Evolutionary conservation across 1,140 invertebrate species (phyloP), one percentile per base, ranked within the genome.

Genomic region (Branchinecta lindahli): DNA sequence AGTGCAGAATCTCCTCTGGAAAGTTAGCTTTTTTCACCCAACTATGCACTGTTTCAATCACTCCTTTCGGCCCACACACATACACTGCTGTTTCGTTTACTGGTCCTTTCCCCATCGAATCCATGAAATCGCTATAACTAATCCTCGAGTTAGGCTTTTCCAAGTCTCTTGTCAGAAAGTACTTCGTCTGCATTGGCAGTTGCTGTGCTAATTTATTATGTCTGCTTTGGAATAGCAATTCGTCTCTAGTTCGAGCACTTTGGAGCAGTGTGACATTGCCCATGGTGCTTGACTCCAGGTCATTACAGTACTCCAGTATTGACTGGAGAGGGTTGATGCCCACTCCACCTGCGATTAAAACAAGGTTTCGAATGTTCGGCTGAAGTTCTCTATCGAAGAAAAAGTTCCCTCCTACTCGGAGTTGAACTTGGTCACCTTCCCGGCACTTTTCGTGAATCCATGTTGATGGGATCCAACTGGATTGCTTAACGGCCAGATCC

Each of bases 281-380:
- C n/a, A 33, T 44, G 45, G 46, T 46, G 45, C 21, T 46, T 20
- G 72, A 21, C n/a, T 70, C 20, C 9, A 77, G 15, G 67, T 77
- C 73, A 15, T 72, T 70, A 65, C 76, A 74, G 72, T 79, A 76
- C 61, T 73, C 71, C 1, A 79, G 44, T 47, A 81, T 81, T 67
- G 78, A 78, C 15, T 73, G 73, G 8, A 80, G 67, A 18, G 80
- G 80, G 72, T 81, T 81, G 45, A 81, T 79, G 18, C 80, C 80
- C 61, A 81, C 77, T 8, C 80, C 80, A 21, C 80, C 80, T 18
- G 78, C 80, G 66, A 81, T 72, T n/a, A 80, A 73, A n/a, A 81
- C 66, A 18, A 80, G 68, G 67, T 79, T 72, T 12, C 69, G 45
- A 61, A 69, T 46, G 73, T 69, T 15, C 0, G 66, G 46, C 7